These are phyloP conservation scores for Gymnosoma rotundatum DNA, from an alignment of 2,888 invertebrate genomes.

Conservation along the genomic window DNA sequence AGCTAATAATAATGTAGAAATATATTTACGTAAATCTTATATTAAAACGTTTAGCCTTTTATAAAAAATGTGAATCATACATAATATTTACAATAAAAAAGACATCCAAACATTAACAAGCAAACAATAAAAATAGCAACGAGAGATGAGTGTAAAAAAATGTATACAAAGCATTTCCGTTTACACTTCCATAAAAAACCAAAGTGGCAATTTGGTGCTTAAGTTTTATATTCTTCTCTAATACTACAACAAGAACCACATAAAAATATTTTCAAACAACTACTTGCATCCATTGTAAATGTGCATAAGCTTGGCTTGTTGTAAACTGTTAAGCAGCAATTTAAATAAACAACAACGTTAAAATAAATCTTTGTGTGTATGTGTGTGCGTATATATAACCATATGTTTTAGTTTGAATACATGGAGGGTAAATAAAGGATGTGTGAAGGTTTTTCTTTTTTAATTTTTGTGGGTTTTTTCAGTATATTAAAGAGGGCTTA, in stretches of 20 bases:
- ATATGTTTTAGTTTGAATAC: neutral
- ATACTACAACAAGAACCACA: constrained; percentile 27
- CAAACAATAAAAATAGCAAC: neutral
- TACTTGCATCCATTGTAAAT: constrained; percentile 66
- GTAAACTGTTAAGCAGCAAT: constrained; percentile 37
- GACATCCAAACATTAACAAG: constrained; percentile 32
- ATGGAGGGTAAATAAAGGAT: constrained; percentile 37
- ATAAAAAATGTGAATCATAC: constrained; percentile 23
- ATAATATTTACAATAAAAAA: constrained; percentile 46
- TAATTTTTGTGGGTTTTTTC: constrained; percentile 34
- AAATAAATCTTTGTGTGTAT: constrained; percentile 31
- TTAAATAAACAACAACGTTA: constrained; percentile 52
- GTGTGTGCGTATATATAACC: neutral
- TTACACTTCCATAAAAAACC: constrained; percentile 63
- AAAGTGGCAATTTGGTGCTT: constrained; percentile 70
- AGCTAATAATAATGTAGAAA: constrained; percentile 25
- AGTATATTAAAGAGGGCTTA: constrained; percentile 26
- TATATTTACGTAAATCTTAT: constrained; percentile 63
- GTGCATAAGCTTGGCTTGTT: constrained; percentile 67
- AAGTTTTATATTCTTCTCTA: constrained; percentile 63
- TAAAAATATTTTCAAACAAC: constrained; percentile 38
- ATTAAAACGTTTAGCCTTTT: constrained; percentile 62
- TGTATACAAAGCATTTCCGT: constrained; percentile 65
- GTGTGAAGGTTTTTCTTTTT: constrained; percentile 64
- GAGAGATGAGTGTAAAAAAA: constrained; percentile 38